Percentiles rank a stretch among this genome's conserved stretches.
Conservation (phyloP, 2,113 vertebrate genomes). For the Desmodus rotundus region DNA sequence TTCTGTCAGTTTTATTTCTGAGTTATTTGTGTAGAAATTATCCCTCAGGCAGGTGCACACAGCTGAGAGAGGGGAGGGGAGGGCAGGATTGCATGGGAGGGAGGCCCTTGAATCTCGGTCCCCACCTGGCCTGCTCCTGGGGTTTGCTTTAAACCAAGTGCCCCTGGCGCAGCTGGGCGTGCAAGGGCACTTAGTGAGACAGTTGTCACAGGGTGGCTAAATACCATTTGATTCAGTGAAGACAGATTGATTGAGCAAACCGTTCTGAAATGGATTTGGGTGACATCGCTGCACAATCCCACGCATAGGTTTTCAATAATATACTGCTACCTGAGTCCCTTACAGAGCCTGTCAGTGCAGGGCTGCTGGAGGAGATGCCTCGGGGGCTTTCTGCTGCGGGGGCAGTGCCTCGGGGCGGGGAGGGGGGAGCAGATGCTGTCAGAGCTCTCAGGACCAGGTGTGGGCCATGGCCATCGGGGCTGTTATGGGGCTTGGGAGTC, state of each 20-base stretch:
- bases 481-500: not conserved
- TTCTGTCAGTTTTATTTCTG: not conserved
- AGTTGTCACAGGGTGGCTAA: not conserved
- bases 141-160: not conserved
- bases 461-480: not conserved
- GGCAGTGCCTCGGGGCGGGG: accelerated
- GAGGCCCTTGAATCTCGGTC: not conserved
- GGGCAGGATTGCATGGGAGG: not conserved
- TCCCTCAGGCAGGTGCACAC: not conserved
- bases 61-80: not conserved
- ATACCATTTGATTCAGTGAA: not conserved
- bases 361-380: not conserved
- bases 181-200: not conserved
- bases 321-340: not conserved
- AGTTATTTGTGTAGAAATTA: not conserved
- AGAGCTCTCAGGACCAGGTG: not conserved
- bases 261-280: not conserved
- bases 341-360: not conserved
- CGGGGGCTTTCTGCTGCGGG: not conserved
- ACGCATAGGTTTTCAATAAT: not conserved
- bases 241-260: not conserved
- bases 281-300: not conserved
- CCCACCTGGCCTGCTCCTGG: not conserved
- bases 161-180: not conserved
- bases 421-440: not conserved